Conservation (phyloP, 2,797 vertebrate genomes). For the Forpus xanthops region DNA sequence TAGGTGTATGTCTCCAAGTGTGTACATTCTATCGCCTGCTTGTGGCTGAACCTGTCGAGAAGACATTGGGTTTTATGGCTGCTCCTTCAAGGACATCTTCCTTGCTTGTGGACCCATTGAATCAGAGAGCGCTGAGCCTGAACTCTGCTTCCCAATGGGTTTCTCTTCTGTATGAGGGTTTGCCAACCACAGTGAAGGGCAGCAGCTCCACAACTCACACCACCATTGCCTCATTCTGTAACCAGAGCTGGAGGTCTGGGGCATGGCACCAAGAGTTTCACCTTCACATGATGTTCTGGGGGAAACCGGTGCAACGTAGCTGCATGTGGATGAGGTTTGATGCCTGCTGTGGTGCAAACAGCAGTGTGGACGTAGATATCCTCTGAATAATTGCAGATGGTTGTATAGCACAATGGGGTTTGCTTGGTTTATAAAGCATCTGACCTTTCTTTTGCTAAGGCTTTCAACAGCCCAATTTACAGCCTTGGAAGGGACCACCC, state of each 20-base stretch:
- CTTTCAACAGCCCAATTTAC: conserved; percentile 61
- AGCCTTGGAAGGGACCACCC: conserved; percentile 48
- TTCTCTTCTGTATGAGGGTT: accelerated
- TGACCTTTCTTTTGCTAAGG: conserved; percentile 36
- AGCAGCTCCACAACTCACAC: background rate
- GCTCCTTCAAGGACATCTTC: background rate
- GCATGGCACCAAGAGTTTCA: background rate
- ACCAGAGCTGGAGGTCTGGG: background rate
- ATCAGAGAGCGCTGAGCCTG: accelerated
- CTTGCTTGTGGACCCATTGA: background rate
- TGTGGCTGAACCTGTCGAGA: background rate
- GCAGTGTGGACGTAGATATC: background rate
- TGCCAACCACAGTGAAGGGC: background rate
- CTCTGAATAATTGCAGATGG: background rate
- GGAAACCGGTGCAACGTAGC: background rate
- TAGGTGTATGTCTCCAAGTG: background rate
- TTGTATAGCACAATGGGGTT: background rate
- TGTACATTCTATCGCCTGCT: background rate
- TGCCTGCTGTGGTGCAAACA: background rate
- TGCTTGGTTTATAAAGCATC: conserved; percentile 7
- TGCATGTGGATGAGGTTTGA: background rate
- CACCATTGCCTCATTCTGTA: background rate
- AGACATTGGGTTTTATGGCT: background rate
- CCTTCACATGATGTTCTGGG: background rate
- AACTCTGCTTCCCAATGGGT: background rate